phyloP scores from a whole-genome alignment of 2,113 vertebrate genomes.

The Xenus cinereus region DNA sequence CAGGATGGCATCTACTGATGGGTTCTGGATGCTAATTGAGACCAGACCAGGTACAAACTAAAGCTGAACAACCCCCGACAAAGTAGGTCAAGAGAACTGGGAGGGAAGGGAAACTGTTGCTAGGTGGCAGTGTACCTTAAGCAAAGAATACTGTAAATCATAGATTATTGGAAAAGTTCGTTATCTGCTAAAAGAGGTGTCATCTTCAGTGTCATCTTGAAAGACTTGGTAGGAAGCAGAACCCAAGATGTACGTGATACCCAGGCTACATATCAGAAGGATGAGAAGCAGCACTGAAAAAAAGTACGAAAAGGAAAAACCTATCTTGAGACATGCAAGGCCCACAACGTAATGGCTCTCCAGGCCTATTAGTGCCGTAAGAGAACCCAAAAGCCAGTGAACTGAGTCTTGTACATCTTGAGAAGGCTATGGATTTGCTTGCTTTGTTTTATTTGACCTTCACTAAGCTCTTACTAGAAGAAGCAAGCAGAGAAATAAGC shows the following conservation, averaged over 20 bases:
- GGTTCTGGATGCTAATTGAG: background rate
- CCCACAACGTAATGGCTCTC: background rate
- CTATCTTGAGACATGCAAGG: background rate
- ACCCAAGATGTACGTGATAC: background rate
- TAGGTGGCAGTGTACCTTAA: conserved; percentile 72
- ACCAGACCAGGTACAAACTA: conserved; percentile 20
- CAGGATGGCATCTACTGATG: background rate
- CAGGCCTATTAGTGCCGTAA: background rate
- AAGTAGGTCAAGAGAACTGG: conserved; percentile 51
- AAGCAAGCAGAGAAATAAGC: background rate
- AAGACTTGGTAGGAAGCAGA: background rate
- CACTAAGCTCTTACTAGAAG: background rate
- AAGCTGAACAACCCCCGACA: background rate
- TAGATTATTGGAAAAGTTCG: background rate
- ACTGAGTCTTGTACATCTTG: background rate
- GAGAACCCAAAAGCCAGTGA: background rate
- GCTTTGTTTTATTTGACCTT: background rate
- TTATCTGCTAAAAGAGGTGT: background rate
- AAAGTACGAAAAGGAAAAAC: background rate
- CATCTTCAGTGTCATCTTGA: background rate
- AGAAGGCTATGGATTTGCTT: background rate
- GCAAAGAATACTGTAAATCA: conserved; percentile 50
- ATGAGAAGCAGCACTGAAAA: background rate
- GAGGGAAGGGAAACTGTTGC: conserved; percentile 58
- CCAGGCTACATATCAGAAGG: background rate